phyloP scores from a whole-genome alignment of 2,888 invertebrate genomes.

The Cheilosia grossa region DNA sequence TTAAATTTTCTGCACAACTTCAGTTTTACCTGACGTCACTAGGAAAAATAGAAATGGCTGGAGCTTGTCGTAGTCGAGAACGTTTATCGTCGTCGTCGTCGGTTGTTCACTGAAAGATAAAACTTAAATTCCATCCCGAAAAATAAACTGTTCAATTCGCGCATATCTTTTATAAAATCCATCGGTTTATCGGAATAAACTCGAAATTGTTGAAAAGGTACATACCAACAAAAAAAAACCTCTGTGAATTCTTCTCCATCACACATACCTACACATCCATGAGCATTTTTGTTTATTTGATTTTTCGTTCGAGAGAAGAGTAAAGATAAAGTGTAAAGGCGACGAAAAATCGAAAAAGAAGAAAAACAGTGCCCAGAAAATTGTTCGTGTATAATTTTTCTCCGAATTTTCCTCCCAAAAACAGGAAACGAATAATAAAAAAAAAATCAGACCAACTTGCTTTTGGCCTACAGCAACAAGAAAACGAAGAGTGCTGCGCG shows the following conservation, averaged over 20 bases:
- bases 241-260: slow-evolving; percentile 26
- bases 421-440: not conserved
- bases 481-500: slow-evolving; percentile 30
- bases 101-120: slow-evolving; percentile 40
- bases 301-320: slow-evolving; percentile 46
- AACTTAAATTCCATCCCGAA: not conserved
- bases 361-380: slow-evolving; percentile 70
- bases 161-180: slow-evolving; percentile 1
- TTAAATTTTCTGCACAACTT: slow-evolving; percentile 59
- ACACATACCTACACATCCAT: slow-evolving; percentile 26
- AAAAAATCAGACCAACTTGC: slow-evolving; percentile 11
- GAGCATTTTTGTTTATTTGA: slow-evolving; percentile 71
- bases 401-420: slow-evolving; percentile 49
- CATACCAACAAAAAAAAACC: slow-evolving; percentile 19
- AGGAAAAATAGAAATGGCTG: slow-evolving; percentile 72
- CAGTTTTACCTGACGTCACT: slow-evolving; percentile 70
- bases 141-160: not conserved
- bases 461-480: slow-evolving; percentile 5
- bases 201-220: not conserved
- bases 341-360: slow-evolving; percentile 35
- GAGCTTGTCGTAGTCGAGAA: slow-evolving; percentile 64
- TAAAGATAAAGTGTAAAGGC: slow-evolving; percentile 1
- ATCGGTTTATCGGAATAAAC: not conserved
- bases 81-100: slow-evolving; percentile 56
- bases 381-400: slow-evolving; percentile 57